Conservation (phyloP, 2,113 vertebrate species). For the Philantomba maxwellii region DNA sequence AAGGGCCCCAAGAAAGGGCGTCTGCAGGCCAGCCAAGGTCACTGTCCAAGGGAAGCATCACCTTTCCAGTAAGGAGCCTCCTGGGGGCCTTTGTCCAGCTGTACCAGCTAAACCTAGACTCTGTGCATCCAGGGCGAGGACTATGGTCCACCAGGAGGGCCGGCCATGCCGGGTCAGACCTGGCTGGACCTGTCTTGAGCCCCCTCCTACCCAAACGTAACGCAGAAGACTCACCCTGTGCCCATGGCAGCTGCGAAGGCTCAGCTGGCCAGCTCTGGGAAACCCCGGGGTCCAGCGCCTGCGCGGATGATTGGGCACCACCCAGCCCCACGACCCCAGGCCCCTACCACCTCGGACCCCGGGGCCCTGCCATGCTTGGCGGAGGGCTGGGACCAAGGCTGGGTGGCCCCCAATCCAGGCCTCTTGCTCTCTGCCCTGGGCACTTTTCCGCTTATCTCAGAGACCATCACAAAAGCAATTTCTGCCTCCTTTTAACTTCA, state of each 20-base stretch:
- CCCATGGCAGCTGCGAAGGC: neutral
- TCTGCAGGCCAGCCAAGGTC: neutral
- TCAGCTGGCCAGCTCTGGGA: neutral
- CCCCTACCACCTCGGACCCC: neutral
- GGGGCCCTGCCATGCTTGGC: too few relatives aligned
- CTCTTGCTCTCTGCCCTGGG: accelerated
- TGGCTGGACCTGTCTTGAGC: neutral
- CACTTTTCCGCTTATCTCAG: neutral
- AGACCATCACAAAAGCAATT: neutral
- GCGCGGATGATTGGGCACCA: accelerated
- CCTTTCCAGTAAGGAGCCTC: neutral
- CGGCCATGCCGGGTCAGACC: accelerated
- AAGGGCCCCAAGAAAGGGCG: neutral
- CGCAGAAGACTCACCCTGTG: accelerated
- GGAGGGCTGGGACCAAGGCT: accelerated
- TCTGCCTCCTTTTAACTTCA: neutral
- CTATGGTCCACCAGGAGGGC: neutral
- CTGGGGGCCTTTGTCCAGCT: neutral
- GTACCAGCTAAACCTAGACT: neutral
- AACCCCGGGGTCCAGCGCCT: accelerated
- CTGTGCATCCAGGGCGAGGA: accelerated
- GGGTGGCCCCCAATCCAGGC: accelerated
- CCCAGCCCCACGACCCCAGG: accelerated
- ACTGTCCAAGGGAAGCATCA: neutral
- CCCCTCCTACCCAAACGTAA: neutral